Evolutionary conservation across 2,888 invertebrate species (phyloP), one percentile per base, ranked within the genome.

Genomic region (Zelleria hepariella): DNA sequence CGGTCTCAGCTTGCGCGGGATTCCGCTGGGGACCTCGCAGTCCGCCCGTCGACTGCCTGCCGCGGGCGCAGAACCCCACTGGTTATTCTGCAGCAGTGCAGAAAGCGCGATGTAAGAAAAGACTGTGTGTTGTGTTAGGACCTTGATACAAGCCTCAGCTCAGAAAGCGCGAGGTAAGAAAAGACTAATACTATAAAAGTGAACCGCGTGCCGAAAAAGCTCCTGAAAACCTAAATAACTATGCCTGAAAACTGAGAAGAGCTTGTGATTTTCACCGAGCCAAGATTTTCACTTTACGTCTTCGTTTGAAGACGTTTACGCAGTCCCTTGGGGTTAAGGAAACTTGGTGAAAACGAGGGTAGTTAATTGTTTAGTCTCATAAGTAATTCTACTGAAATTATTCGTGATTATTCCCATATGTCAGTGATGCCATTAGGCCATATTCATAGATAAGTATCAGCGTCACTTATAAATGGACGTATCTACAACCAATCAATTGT

Each of bases 81-180:
- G 94, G n/a, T 96, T 68, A 96, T 96, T 1, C 86, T 96, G 49
- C 89, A 96, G 62, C 96, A 96, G 84, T 96, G 62, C 96, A 96
- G 84, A 96, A 95, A 84, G 95, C 95, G 60, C 91, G 96, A 93
- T 96, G 96, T 96, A 86, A 75, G 75, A 5, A 15, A n/a, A n/a
- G n/a, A n/a, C n/a, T n/a, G n/a, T n/a, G n/a, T n/a, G n/a, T n/a
- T n/a, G n/a, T n/a, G n/a, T n/a, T n/a, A n/a, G n/a, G n/a, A n/a
- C 1, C 93, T 93, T 0, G 89, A 90, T 49, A 90, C 92, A 56
- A 93, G 93, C 2, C 71, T 89, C 58, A 82, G 73, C 67, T 72
- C 78, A 96, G 84, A 96, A 95, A 84, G 95, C 95, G 60, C 91
- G 96, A 93, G 96, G 96, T n/a, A n/a, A 15, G n/a, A n/a, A n/a